phyloP scores from a whole-genome alignment of 2,888 invertebrate genomes.

The Callinectes sapidus region DNA sequence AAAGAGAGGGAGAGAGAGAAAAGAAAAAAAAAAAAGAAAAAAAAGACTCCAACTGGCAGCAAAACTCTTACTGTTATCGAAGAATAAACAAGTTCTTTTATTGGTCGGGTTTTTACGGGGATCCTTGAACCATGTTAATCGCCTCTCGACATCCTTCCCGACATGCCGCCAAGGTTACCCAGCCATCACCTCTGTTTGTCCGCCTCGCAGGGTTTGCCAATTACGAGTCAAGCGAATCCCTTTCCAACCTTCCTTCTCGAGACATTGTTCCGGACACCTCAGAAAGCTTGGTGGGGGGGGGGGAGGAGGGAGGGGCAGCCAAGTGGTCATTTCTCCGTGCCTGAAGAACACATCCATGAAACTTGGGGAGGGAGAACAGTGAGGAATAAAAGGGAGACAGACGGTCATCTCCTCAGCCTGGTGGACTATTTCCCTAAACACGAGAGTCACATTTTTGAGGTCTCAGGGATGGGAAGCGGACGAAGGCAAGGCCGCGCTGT shows the following conservation, averaged over 20 bases:
- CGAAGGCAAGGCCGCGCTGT: not conserved
- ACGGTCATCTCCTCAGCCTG: not conserved
- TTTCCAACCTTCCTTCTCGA: slow-evolving; percentile 8
- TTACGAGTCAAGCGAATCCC: slow-evolving; percentile 44
- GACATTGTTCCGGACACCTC: slow-evolving; percentile 42
- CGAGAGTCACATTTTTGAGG: not conserved
- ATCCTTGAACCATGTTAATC: slow-evolving; percentile 42
- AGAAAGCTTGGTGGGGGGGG: not conserved
- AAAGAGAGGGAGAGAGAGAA: no score
- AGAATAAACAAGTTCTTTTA: slow-evolving; percentile 47
- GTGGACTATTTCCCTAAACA: not conserved
- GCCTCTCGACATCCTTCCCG: slow-evolving; percentile 30
- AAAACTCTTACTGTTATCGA: slow-evolving; percentile 40
- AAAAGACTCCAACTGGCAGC: slow-evolving; percentile 11
- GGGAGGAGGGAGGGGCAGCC: not conserved
- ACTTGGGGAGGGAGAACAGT: not conserved
- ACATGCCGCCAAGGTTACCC: slow-evolving; percentile 39
- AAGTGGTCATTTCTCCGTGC: not conserved
- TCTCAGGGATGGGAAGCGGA: not conserved
- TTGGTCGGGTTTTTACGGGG: slow-evolving; percentile 45
- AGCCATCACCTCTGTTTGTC: slow-evolving; percentile 48
- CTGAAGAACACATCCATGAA: not conserved
- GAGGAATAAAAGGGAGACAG: not conserved
- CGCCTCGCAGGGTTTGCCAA: slow-evolving; percentile 45
- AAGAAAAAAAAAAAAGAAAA: not conserved